These are phyloP conservation scores for Willisornis vidua DNA, from an alignment of 2,113 vertebrate genomes.

Conservation along the genomic window DNA sequence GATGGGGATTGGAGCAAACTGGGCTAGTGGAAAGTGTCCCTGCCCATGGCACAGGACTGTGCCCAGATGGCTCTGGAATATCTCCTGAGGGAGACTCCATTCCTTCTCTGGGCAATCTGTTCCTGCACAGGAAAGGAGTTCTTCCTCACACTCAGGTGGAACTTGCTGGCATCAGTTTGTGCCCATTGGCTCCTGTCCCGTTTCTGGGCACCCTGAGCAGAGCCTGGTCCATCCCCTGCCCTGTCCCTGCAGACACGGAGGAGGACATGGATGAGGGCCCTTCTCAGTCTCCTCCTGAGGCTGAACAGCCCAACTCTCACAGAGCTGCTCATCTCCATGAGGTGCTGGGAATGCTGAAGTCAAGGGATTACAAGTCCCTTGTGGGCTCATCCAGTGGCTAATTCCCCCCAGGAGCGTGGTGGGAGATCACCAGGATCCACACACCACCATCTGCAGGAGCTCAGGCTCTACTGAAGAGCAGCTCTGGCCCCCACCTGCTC, in stretches of 20 bases:
- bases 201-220: background rate
- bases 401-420: background rate
- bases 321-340: background rate
- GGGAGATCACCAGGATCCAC: background rate
- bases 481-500: background rate
- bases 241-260: background rate
- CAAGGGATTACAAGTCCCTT: background rate
- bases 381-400: background rate
- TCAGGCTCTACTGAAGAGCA: background rate
- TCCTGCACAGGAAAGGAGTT: background rate
- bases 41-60: background rate
- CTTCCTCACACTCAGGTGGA: background rate
- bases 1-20: background rate
- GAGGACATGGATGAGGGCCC: background rate
- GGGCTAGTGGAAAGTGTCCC: background rate
- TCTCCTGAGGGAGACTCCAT: background rate
- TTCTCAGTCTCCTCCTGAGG: background rate
- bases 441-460: background rate
- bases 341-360: background rate
- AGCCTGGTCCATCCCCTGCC: background rate
- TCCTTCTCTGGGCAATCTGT: background rate
- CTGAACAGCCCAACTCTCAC: background rate
- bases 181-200: background rate
- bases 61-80: background rate
- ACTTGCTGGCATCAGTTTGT: background rate